Conservation (phyloP, 2,113 vertebrate genomes). For the Gnathonemus echidnorhynchus region DNA sequence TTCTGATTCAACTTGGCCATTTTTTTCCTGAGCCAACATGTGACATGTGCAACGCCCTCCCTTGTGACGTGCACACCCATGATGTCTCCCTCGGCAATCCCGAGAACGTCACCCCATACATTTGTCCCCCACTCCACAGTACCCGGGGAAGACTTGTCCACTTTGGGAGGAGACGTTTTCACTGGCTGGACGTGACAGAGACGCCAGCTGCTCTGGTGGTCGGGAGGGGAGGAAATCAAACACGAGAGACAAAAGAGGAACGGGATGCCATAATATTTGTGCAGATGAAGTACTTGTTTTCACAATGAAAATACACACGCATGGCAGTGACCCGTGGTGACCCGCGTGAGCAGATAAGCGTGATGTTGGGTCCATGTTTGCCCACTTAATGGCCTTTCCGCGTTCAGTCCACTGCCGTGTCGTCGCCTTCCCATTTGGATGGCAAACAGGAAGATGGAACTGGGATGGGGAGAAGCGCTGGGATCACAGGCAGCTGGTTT, state of each 20-base stretch:
- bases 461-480: not conserved
- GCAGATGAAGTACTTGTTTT: constrained; percentile 6
- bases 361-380: constrained; percentile 50
- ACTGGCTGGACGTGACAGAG: not conserved
- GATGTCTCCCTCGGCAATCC: not conserved
- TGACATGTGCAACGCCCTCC: not conserved
- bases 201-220: not conserved
- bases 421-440: constrained; percentile 52
- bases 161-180: not conserved
- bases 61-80: not conserved
- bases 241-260: not conserved
- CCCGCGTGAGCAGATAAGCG: constrained; percentile 47
- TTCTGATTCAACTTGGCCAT: not conserved
- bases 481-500: not conserved
- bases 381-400: constrained; percentile 53
- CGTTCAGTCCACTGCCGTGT: constrained; percentile 57
- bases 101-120: not conserved
- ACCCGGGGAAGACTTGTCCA: not conserved
- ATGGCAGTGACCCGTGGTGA: constrained; percentile 58
- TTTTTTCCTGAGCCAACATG: not conserved
- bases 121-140: constrained; percentile 52
- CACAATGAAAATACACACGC: constrained; percentile 27
- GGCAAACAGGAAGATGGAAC: constrained; percentile 42
- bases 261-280: constrained; percentile 2
- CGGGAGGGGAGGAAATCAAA: not conserved